A percentile compares a stretch with the other conserved stretches of the same genome.
phyloP scores from a whole-genome alignment of 2,797 vertebrate genomes.

The Spinus pinus region DNA sequence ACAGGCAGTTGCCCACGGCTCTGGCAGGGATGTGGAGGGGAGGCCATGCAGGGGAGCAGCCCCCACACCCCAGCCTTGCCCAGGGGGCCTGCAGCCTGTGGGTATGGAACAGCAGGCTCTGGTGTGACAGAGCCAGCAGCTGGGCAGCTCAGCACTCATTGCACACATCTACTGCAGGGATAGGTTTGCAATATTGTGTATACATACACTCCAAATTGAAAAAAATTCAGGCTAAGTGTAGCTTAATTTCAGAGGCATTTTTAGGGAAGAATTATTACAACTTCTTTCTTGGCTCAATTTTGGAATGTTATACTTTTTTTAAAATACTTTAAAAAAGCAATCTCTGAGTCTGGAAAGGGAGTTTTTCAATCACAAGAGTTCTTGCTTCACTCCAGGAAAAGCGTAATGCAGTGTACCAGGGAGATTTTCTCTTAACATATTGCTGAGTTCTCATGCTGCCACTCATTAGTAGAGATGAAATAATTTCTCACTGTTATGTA shows the following conservation, averaged over 20 bases:
- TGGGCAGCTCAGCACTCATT: neutral
- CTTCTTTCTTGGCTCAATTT: neutral
- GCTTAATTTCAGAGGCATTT: neutral
- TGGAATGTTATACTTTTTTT: neutral
- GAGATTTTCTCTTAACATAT: neutral
- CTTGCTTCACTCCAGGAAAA: neutral
- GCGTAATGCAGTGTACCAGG: neutral
- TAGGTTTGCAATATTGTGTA: neutral
- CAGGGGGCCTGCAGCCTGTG: rapidly evolving
- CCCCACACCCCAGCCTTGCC: neutral
- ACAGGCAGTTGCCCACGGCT: rapidly evolving
- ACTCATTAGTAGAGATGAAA: neutral
- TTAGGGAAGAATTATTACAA: neutral
- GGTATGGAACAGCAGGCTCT: neutral
- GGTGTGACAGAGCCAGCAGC: neutral
- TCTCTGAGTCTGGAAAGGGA: neutral
- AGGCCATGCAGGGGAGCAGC: neutral
- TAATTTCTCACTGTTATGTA: neutral
- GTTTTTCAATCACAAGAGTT: neutral
- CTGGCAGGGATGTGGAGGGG: neutral
- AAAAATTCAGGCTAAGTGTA: neutral
- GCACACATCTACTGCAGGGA: neutral
- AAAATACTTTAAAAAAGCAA: neutral
- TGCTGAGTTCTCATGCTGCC: conserved; percentile 17
- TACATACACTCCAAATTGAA: neutral